Base-by-base conservation (phyloP, 2,797 vertebrate genomes). In the Nothura maculosa region DNA sequence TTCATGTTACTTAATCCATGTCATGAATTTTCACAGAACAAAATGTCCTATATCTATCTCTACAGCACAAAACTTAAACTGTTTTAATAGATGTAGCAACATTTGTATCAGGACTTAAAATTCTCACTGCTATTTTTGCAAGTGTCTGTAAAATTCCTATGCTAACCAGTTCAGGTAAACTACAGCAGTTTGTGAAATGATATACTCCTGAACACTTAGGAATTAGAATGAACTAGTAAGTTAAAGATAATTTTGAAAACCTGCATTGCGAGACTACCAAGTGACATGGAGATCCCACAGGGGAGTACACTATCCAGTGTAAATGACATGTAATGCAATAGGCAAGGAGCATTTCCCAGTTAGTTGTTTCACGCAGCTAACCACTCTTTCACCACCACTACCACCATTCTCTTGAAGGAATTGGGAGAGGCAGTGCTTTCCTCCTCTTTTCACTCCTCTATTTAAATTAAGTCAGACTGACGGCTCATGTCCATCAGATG, bases 341-440 rank as follows among this genome's bases (percentile, higher is more conserved):
- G 27, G 47, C 20, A 69, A 16, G 20, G 20, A 61, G 2, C 3
- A 28, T 74, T 40, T 24, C 9, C 3, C 17, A 34, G 18, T 48
- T 62, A 45, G 0, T 18, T 10, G 18, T n/a, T n/a, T 55, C 30
- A n/a, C 3, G 0, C 8, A 0, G 19, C 11, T 84, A n/a, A n/a
- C n/a, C n/a, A n/a, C n/a, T n/a, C n/a, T n/a, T n/a, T 28, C 50
- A 52, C 50, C 50, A 52, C 50, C 50, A 27, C 19, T 25, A 28
- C 50, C 27, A 28, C 50, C 50, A 28, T 16, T 3, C 6, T 30
- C 50, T 3, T 6, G 8, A 63, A 63, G 12, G 11, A 54, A 28
- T 4, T 28, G 6, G 19, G 11, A 36, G 2, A 19, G 21, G 13
- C 4, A 48, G 43, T 55, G 3, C 4, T 70, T 76, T 12, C 48